These are phyloP conservation scores for Bathynomus jamesi DNA, from an alignment of 1,140 invertebrate genomes.

Conservation along the genomic window DNA sequence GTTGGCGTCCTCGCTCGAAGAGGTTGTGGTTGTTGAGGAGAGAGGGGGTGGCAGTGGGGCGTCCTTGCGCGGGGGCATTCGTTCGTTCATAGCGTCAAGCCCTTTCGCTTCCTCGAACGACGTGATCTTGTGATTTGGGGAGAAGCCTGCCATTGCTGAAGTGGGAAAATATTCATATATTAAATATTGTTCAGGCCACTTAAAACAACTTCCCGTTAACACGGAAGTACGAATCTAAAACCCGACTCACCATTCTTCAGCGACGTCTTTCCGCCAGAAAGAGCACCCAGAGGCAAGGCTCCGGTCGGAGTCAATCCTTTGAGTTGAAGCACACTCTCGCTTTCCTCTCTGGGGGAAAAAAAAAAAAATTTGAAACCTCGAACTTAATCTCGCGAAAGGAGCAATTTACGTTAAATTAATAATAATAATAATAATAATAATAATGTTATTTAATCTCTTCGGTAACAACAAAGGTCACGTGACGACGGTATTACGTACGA, in stretches of 20 bases:
- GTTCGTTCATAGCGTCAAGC: slow-evolving; percentile 97
- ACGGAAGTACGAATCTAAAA: too few relatives aligned
- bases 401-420: too few relatives aligned
- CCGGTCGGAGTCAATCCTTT: slow-evolving; percentile 99
- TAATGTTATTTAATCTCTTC: too few relatives aligned
- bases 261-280: slow-evolving; percentile 94
- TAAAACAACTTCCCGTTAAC: too few relatives aligned
- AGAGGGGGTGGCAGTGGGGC: slow-evolving; percentile 43
- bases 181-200: too few relatives aligned
- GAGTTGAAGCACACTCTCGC: slow-evolving; percentile 96
- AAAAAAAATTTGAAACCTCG: background rate
- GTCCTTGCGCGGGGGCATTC: slow-evolving; percentile 93
- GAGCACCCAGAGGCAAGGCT: slow-evolving; percentile 87
- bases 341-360: slow-evolving; percentile 74
- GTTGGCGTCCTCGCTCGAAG: background rate
- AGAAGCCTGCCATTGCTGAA: slow-evolving; percentile 92
- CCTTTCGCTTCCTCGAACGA: slow-evolving; percentile 99
- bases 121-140: slow-evolving; percentile 95
- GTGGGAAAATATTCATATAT: slow-evolving; percentile 31
- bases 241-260: slow-evolving; percentile 75
- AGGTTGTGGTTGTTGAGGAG: background rate
- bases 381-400: too few relatives aligned
- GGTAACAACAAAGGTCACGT: too few relatives aligned
- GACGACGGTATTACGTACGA: too few relatives aligned
- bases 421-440: too few relatives aligned